Evolutionary conservation across 2,797 vertebrate species (phyloP), one percentile per base, ranked within the genome.

Genomic region (Myripristis jacobus): DNA sequence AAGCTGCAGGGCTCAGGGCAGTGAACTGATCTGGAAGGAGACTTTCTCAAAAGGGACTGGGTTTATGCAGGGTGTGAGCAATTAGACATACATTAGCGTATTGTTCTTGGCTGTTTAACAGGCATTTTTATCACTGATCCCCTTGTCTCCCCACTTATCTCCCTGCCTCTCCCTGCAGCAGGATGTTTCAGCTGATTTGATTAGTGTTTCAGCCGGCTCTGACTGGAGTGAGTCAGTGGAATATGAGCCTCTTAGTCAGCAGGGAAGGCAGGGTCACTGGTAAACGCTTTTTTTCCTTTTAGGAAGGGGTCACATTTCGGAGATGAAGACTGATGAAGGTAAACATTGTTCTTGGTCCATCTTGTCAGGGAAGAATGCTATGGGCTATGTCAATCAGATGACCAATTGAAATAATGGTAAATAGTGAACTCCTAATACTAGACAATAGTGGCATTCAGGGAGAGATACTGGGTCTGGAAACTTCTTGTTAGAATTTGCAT

Each of bases 321-420:
- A 70, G 83, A 86, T 77, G 65, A 85, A 88, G 85, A 89, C 69
- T 81, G 64, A 87, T 91, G 76, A 87, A 92, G 70, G 81, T 87
- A 85, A 91, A 92, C 85, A 87, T 90, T 89, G 83, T 91, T 91
- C 81, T 89, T 76, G 79, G 88, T 89, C 60, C 69, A 66, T 90
- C 81, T 81, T 88, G 70, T 89, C 87, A 80, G 19, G 25, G 65
- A 84, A 73, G 82, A 89, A 91, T 88, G 81, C 73, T 62, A 66
- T 60, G 80, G 61, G 82, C 79, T 19, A 7, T 73, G 73, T 3
- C 18, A 21, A 73, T 87, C 79, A 75, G 74, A 82, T 84, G 71
- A 67, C 66, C 64, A 70, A 70, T 77, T 88, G 81, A 83, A 80
- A 82, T 43, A 43, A 43, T 62, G 77, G 77, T 70, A 83, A 89